These are phyloP conservation scores for Camponotus floridanus DNA, from an alignment of 1,140 invertebrate genomes.

Conservation along the genomic window DNA sequence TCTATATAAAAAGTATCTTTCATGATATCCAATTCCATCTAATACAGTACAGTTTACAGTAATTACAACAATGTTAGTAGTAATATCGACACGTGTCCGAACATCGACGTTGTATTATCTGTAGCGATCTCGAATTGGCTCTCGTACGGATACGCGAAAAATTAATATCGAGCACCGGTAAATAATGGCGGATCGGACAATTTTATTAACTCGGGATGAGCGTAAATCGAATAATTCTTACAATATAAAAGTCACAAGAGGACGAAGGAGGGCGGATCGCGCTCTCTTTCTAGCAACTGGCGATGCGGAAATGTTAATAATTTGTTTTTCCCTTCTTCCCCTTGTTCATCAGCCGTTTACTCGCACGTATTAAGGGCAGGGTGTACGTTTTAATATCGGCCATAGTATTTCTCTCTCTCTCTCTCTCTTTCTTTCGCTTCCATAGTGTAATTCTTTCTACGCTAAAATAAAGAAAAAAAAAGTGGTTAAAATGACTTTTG, in stretches of 20 bases:
- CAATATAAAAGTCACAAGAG: constrained; percentile 36
- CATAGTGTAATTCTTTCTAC: constrained; percentile 21
- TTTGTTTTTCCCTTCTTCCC: constrained; percentile 18
- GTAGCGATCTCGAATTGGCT: not conserved
- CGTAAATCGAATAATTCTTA: constrained; percentile 45
- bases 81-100: not conserved
- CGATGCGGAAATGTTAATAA: constrained; percentile 42
- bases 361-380: constrained; percentile 70
- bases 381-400: constrained; percentile 75
- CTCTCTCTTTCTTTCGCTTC: not conserved
- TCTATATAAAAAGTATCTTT: not conserved
- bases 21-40: not conserved
- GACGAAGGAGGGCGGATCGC: not conserved
- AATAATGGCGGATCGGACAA: constrained; percentile 60
- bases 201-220: constrained; percentile 48
- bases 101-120: not conserved
- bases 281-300: constrained; percentile 3
- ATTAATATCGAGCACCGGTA: constrained; percentile 44
- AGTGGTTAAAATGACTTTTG: constrained; percentile 47
- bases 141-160: constrained; percentile 9
- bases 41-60: not conserved
- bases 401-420: constrained; percentile 36
- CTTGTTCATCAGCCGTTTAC: constrained; percentile 39
- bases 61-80: not conserved
- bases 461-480: constrained; percentile 17